Evolutionary conservation across 2,113 vertebrate species (phyloP).

Genomic region (Cyanoramphus novaezelandiae): DNA sequence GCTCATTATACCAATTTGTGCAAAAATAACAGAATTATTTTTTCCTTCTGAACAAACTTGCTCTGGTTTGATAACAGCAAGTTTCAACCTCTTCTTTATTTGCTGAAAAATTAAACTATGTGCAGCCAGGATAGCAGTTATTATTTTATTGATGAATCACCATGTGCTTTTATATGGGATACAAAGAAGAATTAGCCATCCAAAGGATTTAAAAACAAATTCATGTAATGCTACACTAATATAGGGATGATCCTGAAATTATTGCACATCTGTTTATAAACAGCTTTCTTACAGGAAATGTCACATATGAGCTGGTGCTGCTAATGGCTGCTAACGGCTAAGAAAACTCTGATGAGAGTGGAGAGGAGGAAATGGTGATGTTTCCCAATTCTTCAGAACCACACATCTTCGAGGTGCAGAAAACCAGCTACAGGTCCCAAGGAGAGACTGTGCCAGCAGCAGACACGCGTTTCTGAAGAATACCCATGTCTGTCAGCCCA

Average conservation of each 20-base stretch:
- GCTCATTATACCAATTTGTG: slow-evolving; percentile 59
- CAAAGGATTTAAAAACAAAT: neutral
- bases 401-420: neutral
- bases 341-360: neutral
- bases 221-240: neutral
- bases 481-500: neutral
- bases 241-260: neutral
- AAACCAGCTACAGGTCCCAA: neutral
- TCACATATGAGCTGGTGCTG: neutral
- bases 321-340: neutral
- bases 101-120: neutral
- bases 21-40: slow-evolving; percentile 56
- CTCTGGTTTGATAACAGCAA: slow-evolving; percentile 55
- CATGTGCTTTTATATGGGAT: neutral
- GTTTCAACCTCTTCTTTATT: slow-evolving; percentile 49
- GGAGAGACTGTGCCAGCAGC: neutral
- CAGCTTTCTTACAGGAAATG: neutral
- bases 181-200: neutral
- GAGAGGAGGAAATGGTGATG: neutral
- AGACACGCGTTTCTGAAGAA: neutral
- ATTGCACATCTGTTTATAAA: neutral
- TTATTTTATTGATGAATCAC: slow-evolving; percentile 35
- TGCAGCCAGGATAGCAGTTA: neutral
- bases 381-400: neutral
- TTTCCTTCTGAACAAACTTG: slow-evolving; percentile 43